phyloP scores from a whole-genome alignment of 2,113 vertebrate genomes.

The Toxotes chatareus region DNA sequence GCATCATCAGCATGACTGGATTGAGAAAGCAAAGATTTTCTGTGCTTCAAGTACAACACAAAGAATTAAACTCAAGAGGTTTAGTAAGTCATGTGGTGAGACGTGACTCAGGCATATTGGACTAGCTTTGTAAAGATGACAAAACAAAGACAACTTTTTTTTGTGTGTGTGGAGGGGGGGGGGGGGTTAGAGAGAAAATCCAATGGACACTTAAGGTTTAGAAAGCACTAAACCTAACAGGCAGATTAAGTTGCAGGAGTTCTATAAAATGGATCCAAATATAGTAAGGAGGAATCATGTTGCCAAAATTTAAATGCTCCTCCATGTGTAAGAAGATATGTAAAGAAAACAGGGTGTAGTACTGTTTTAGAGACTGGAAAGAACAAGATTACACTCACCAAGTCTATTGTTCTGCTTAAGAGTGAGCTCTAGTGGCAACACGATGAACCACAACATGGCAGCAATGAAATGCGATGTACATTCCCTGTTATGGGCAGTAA shows the following conservation, averaged over 20 bases:
- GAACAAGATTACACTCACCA: conserved; percentile 42
- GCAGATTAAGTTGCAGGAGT: conserved; percentile 39
- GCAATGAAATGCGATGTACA: conserved; percentile 4
- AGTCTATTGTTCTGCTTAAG: conserved; percentile 80
- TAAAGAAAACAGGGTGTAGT: conserved; percentile 49
- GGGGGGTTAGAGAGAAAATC: conserved; percentile 9
- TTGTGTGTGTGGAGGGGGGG: too few relatives aligned
- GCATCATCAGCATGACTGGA: conserved; percentile 34
- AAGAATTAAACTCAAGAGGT: conserved; percentile 28
- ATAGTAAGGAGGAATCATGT: conserved; percentile 53
- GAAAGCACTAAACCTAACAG: conserved; percentile 58
- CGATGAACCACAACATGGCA: conserved; percentile 69
- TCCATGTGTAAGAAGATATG: conserved; percentile 67
- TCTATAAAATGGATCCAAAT: conserved; percentile 66
- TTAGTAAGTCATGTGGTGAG: conserved; percentile 20
- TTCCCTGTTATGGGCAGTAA: neutral
- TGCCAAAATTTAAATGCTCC: conserved; percentile 62
- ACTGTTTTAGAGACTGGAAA: conserved; percentile 46
- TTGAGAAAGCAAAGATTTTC: conserved; percentile 24
- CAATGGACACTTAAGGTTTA: conserved; percentile 41
- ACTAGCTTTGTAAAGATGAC: conserved; percentile 33
- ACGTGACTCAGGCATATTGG: neutral
- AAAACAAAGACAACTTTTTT: conserved; percentile 24
- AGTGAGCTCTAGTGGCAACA: conserved; percentile 85
- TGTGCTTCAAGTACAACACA: conserved; percentile 23